phyloP scores from a whole-genome alignment of 2,797 vertebrate species.

The Bufotes viridis region DNA sequence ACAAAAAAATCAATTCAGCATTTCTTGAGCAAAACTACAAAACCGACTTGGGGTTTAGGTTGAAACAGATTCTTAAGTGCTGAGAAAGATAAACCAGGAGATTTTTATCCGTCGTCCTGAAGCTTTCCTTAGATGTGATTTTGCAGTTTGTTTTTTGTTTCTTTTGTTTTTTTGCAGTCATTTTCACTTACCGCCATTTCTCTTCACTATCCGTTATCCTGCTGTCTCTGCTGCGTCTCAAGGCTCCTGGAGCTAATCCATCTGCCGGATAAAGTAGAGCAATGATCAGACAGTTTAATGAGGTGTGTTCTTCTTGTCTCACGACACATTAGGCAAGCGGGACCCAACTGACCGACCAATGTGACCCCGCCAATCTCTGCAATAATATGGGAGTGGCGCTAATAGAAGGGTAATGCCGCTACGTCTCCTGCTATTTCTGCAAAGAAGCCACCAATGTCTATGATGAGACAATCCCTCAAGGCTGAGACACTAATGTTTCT shows the following conservation, averaged over 20 bases:
- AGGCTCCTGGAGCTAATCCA: background rate
- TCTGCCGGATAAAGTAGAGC: background rate
- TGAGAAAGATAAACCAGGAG: background rate
- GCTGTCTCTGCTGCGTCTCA: background rate
- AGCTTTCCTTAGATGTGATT: background rate
- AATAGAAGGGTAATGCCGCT: no score
- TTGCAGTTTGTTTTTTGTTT: background rate
- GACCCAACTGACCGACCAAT: no score
- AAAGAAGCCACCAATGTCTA: no score
- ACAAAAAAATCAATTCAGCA: constrained; percentile 10
- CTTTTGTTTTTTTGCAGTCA: background rate
- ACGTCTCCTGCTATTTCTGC: no score
- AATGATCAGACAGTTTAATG: background rate
- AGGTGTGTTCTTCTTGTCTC: background rate
- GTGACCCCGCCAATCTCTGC: no score
- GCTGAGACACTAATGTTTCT: no score
- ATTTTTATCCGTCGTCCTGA: background rate
- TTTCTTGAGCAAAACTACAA: background rate
- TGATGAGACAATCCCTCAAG: no score
- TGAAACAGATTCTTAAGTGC: background rate
- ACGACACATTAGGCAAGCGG: background rate
- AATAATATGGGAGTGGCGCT: background rate
- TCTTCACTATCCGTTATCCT: background rate
- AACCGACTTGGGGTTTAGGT: background rate
- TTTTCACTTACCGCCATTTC: background rate